Conservation (phyloP, 1,140 invertebrate species). For the Thaumetopoea pityocampa region DNA sequence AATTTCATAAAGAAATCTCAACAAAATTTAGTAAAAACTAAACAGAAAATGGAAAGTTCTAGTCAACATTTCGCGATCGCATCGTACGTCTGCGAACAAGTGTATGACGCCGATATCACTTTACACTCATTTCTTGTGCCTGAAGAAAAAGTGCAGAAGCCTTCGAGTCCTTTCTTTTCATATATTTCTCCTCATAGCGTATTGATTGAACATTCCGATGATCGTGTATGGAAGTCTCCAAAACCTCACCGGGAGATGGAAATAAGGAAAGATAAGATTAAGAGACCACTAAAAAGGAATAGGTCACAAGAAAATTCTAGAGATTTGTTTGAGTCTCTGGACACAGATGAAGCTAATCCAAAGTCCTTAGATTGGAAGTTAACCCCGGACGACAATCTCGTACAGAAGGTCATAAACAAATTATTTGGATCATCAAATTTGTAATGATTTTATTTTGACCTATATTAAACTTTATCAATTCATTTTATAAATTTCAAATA, state of each 20-base stretch:
- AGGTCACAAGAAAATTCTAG: constrained; percentile 40
- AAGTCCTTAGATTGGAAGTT: constrained; percentile 48
- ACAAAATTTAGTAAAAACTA: constrained; percentile 24
- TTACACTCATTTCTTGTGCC: constrained; percentile 54
- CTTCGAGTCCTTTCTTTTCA: constrained; percentile 57
- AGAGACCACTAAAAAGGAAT: constrained; percentile 29
- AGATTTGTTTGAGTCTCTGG: constrained; percentile 63
- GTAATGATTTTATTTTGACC: constrained; percentile 25
- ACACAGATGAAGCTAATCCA: constrained; percentile 35
- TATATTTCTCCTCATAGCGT: constrained; percentile 51
- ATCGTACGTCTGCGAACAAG: constrained; percentile 51
- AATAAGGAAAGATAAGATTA: constrained; percentile 20
- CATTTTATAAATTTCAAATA: background rate
- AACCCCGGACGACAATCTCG: constrained; percentile 49
- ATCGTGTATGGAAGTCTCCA: constrained; percentile 44
- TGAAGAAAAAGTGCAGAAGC: constrained; percentile 38
- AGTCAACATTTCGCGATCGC: constrained; percentile 37
- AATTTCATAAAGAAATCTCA: constrained; percentile 51
- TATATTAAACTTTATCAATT: constrained; percentile 10
- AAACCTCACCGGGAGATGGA: constrained; percentile 17
- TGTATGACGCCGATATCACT: constrained; percentile 52
- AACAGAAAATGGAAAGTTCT: constrained; percentile 16
- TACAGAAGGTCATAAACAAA: constrained; percentile 49
- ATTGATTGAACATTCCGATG: constrained; percentile 28
- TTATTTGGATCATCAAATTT: constrained; percentile 54